Evolutionary conservation across 2,113 vertebrate species (phyloP).

Genomic region (Phylloscopus whistleri): DNA sequence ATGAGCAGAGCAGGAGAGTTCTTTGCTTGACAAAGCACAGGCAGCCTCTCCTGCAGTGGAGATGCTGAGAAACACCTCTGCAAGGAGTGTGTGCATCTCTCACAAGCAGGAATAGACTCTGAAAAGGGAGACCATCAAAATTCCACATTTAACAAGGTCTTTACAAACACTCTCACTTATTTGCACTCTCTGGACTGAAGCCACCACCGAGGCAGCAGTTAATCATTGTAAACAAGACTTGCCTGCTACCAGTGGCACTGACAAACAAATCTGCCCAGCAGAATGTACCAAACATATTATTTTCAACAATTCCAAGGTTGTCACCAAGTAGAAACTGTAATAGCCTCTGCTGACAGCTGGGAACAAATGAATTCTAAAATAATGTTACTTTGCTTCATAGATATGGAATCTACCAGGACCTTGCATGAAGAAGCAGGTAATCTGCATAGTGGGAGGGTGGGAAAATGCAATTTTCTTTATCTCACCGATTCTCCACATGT

Average conservation of each 20-base stretch:
- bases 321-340: background rate
- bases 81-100: background rate
- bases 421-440: background rate
- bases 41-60: background rate
- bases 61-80: background rate
- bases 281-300: background rate
- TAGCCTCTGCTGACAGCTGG: background rate
- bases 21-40: background rate
- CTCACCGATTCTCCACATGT: background rate
- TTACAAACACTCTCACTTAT: background rate
- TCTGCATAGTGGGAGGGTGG: background rate
- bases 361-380: background rate
- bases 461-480: slow-evolving; percentile 40
- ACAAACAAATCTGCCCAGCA: background rate
- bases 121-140: background rate
- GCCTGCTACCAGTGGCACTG: background rate
- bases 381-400: background rate
- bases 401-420: background rate
- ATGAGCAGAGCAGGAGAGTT: background rate
- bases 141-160: background rate
- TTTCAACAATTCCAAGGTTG: background rate
- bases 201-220: background rate
- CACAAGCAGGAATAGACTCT: background rate
- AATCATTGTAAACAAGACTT: background rate
- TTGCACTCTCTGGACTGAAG: background rate